Evolutionary conservation across 2,888 invertebrate species (phyloP), one percentile per base, ranked within the genome.

Genomic region (Prenolepis imparis): DNA sequence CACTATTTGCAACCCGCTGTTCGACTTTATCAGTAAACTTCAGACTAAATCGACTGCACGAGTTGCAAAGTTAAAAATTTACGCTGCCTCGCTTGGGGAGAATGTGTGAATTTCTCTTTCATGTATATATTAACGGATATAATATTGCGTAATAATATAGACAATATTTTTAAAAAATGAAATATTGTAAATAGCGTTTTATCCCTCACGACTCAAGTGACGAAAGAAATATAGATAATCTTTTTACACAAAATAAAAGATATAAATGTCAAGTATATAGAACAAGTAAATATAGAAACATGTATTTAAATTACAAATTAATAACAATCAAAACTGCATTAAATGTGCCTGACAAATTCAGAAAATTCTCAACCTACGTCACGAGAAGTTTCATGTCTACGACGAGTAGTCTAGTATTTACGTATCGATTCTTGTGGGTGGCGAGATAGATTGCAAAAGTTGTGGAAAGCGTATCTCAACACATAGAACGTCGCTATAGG

Each of bases 381-480:
- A 85, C 48, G 70, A 86, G 70, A 84, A 88, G 72, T 89, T 91
- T 83, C 78, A 82, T 80, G 84, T 90, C 88, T 85, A 86, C 85
- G 89, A 85, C 70, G 89, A 87, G 89, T 90, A 82, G 87, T 88
- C 84, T 90, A 87, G 86, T 89, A 90, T 88, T 92, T 90, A 84
- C 82, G 89, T 86, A 87, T 90, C 63, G 86, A 89, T 67, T 85
- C 86, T 74, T 87, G 89, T 73, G 87, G 82, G 86, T 91, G 91
- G 88, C 82, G 88, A 86, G 92, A 91, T 90, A 90, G 91, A 89
- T 89, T 90, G 87, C 90, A 84, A 74, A 91, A 91, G 87, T 89
- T 92, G 82, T 87, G 87, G 87, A 89, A 85, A 82, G 86, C 87
- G 73, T 89, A 88, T 72, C 87, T 91, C 86, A 90, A 92, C 85